A percentile compares a stretch with the other conserved stretches of the same genome.
Conservation (phyloP, 35 echinoderm and acorn worm species). For the Lytechinus pictus region DNA sequence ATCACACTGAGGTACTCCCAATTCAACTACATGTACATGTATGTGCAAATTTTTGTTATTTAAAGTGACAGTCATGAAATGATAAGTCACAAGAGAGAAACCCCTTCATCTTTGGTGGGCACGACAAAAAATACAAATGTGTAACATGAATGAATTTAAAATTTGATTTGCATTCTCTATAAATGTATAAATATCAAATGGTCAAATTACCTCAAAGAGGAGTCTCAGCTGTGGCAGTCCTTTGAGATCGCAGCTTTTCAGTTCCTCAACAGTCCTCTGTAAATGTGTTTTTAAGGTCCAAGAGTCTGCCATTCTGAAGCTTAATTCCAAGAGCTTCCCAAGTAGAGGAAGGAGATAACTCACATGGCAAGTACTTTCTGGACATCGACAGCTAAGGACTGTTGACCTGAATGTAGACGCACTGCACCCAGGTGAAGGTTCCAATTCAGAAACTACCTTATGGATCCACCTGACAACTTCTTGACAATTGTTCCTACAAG, state of each 20-base stretch:
- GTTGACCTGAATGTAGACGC: neutral
- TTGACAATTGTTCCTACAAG: neutral
- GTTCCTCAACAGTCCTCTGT: slow-evolving; percentile 4
- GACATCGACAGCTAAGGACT: neutral
- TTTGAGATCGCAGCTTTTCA: neutral
- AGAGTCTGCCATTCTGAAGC: neutral
- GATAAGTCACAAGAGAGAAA: too few species aligned
- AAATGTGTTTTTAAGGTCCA: neutral
- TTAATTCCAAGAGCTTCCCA: slow-evolving; percentile 15
- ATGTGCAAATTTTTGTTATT: too few species aligned
- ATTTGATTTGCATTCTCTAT: too few species aligned
- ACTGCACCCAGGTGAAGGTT: neutral
- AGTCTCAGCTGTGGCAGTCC: slow-evolving; percentile 1
- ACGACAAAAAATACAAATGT: too few species aligned
- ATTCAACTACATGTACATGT: too few species aligned
- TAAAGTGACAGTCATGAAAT: too few species aligned
- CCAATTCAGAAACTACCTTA: neutral
- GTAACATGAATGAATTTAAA: too few species aligned
- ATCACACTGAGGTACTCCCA: too few species aligned
- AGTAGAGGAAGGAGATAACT: slow-evolving; percentile 2
- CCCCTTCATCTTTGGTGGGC: too few species aligned
- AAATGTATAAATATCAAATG: too few species aligned
- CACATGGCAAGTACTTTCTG: neutral
- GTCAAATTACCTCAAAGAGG: slow-evolving; percentile 4
- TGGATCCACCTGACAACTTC: slow-evolving; percentile 14